Evolutionary conservation across 2,113 vertebrate genomes (phyloP).

Genomic region (Gorsachius goisagi): DNA sequence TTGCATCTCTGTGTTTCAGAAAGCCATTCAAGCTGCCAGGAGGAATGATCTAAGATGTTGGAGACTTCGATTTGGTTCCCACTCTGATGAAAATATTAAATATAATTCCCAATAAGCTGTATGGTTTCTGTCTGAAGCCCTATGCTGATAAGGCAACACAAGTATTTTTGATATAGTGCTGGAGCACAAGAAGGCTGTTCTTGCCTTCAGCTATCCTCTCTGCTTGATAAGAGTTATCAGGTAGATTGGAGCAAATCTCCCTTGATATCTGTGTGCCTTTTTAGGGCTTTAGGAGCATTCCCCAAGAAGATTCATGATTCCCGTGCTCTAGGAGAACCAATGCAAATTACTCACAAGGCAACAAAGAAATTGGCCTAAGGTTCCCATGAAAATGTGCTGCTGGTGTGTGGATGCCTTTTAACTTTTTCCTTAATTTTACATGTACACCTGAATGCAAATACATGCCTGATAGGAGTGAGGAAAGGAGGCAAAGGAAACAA

Average conservation of each 20-base stretch:
- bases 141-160: neutral
- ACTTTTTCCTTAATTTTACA: neutral
- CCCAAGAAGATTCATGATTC: neutral
- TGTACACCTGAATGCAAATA: neutral
- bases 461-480: neutral
- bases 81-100: neutral
- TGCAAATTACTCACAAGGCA: neutral
- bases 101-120: neutral
- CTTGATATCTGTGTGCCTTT: neutral
- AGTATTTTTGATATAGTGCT: neutral
- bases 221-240: neutral
- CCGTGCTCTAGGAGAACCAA: neutral
- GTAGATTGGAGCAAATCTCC: neutral
- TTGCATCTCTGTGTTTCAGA: neutral
- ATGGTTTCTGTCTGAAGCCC: neutral
- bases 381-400: neutral
- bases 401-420: neutral
- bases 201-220: neutral
- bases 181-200: neutral
- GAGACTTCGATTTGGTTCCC: neutral
- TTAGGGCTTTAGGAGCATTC: neutral
- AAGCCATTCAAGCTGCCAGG: neutral
- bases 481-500: neutral
- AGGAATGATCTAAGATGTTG: neutral
- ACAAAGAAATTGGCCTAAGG: neutral